A percentile compares a stretch with the other conserved stretches of the same genome.
Evolutionary conservation across 2,113 vertebrate genomes (phyloP).

Genomic region (Neotoma lepida): DNA sequence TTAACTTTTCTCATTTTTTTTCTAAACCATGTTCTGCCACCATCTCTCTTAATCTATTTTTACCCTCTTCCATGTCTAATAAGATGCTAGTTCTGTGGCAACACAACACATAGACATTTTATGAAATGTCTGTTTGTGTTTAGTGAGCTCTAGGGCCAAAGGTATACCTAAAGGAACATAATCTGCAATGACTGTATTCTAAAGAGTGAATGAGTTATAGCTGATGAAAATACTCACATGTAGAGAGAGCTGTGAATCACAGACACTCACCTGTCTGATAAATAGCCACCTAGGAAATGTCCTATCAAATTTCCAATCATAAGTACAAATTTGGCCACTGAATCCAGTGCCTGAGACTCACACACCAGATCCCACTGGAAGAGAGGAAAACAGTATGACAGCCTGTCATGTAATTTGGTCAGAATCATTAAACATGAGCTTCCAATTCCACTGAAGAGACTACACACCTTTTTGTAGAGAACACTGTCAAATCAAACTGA

Average conservation of each 20-base stretch:
- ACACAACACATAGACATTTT: background rate
- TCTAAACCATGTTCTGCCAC: background rate
- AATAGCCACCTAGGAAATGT: constrained; percentile 79
- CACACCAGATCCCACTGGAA: constrained; percentile 73
- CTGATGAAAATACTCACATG: background rate
- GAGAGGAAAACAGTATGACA: background rate
- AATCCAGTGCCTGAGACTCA: constrained; percentile 69
- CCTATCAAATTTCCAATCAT: constrained; percentile 85
- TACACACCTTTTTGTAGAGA: background rate
- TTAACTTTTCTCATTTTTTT: background rate
- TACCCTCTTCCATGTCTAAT: background rate
- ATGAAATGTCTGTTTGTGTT: background rate
- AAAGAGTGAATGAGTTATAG: background rate
- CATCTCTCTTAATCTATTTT: background rate
- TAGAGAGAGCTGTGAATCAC: background rate
- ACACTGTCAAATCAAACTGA: background rate
- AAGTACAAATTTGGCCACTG: constrained; percentile 83
- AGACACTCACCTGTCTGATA: constrained; percentile 78
- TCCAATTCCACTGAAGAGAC: background rate
- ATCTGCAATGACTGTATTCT: too few species aligned
- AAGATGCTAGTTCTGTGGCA: background rate
- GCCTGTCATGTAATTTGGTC: background rate
- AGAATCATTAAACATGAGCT: background rate
- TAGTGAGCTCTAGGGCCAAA: background rate
- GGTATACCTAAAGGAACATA: background rate